Conservation (phyloP, 2,797 vertebrate species). For the Tadarida brasiliensis region DNA sequence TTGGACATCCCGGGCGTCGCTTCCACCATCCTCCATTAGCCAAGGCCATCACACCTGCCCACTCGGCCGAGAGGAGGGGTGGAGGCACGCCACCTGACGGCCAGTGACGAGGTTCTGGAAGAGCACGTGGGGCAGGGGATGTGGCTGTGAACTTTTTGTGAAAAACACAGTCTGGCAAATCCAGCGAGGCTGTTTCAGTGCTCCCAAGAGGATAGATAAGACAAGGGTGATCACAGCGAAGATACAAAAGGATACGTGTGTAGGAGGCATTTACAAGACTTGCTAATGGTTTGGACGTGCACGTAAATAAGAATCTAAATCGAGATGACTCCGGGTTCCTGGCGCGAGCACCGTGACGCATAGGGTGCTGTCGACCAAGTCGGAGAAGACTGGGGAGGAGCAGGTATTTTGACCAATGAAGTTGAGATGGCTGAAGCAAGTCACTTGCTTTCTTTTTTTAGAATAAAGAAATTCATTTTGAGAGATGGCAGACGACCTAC, state of each 20-base stretch:
- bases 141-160: not conserved
- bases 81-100: not conserved
- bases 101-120: not conserved
- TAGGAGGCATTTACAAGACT: not conserved
- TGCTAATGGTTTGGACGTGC: not conserved
- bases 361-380: not conserved
- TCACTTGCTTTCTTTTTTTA: conserved; percentile 77
- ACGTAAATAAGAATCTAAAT: not conserved
- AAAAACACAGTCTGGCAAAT: not conserved
- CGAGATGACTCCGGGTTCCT: not conserved
- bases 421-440: not conserved
- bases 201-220: not conserved
- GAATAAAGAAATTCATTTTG: conserved; percentile 91
- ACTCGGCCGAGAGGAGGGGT: not conserved
- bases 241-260: not conserved
- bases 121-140: not conserved
- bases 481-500: conserved; percentile 90
- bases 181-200: not conserved
- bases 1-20: not conserved
- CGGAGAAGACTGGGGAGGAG: not conserved
- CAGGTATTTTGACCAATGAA: not conserved
- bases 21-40: not conserved
- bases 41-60: not conserved
- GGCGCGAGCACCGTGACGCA: not conserved
- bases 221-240: not conserved